Evolutionary conservation across 2,113 vertebrate species (phyloP), one percentile per base, ranked within the genome.

Genomic region (Probosciger aterrimus): DNA sequence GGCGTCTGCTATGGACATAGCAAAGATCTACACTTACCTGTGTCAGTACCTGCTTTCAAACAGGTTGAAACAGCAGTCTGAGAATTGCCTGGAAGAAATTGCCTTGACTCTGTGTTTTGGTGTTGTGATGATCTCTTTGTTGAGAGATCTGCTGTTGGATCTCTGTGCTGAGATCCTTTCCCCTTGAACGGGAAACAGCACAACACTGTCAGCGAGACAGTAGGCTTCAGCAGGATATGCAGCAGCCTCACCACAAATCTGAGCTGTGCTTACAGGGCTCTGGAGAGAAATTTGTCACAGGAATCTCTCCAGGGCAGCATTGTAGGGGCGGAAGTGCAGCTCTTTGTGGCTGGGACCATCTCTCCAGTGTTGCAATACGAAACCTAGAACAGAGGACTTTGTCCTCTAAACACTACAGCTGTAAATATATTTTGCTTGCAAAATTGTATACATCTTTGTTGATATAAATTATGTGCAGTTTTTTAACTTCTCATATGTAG

Each of bases 1-100:
- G n/a, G 44, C 1, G 0, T 24, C 24, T 39, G 59, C 39, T 47
- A 1, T 22, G 53, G 86, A 35, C n/a, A 1, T 15, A 62, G 70
- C 37, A 60, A 50, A 65, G 18, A 63, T 25, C n/a, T 63, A 35
- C 33, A 15, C 20, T 59, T 35, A 59, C 13, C 73, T 37, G 23
- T 35, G 59, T 25, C 77, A 30, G 53, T 22, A 23, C 11, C 23
- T 73, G 47, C 60, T 85, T 59, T 65, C 47, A n/a, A 5, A 37
- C 37, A 33, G 52, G 41, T 50, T 55, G 47, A 62, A 62, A 53
- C 25, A 25, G 33, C 49, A 4, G 14, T 20, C 60, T 31, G 10
- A 67, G 44, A 28, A 30, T 7, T 14, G 24, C 33, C 37, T 53
- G 59, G 8, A n/a, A 78, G 78, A 39, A 60, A 44, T 37, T 0